A percentile compares a stretch with the other conserved stretches of the same genome.
Evolutionary conservation across 2,888 invertebrate species (phyloP).

Genomic region (Melanophora roralis): DNA sequence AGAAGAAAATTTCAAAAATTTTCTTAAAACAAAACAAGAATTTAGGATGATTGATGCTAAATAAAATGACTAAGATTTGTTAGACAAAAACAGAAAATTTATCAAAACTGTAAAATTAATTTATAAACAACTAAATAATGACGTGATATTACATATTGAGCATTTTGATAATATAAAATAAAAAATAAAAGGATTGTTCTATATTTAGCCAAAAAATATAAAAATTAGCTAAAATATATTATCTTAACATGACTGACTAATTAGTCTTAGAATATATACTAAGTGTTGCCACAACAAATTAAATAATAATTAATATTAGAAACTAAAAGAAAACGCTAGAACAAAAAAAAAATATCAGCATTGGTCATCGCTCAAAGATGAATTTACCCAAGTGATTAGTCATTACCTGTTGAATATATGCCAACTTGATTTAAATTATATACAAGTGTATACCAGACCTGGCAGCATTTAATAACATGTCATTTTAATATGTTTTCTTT

Average conservation of each 20-base stretch:
- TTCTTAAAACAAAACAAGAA: not conserved
- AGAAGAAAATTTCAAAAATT: no score
- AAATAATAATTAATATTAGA: not conserved
- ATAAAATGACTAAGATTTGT: conserved; percentile 25
- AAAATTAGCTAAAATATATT: conserved; percentile 15
- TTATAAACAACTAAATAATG: conserved; percentile 6
- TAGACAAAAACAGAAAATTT: not conserved
- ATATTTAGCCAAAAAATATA: no score
- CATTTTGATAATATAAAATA: no score
- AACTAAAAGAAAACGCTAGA: not conserved
- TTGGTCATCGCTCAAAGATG: conserved; percentile 19
- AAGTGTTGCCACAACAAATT: not conserved
- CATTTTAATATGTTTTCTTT: no score
- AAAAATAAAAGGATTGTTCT: no score
- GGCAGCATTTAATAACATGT: no score
- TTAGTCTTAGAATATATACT: conserved; percentile 18
- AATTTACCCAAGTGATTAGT: conserved; percentile 41
- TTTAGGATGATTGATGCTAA: conserved; percentile 20
- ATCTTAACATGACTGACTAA: conserved; percentile 33
- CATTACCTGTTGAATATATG: conserved; percentile 55
- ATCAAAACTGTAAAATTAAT: no score
- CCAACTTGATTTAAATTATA: conserved; percentile 21
- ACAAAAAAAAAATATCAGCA: not conserved
- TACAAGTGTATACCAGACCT: not conserved
- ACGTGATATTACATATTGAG: conserved; percentile 32